Evolutionary conservation across 2,797 vertebrate genomes (phyloP), one percentile per base, ranked within the genome.

Genomic region (Adelosebastes latens): DNA sequence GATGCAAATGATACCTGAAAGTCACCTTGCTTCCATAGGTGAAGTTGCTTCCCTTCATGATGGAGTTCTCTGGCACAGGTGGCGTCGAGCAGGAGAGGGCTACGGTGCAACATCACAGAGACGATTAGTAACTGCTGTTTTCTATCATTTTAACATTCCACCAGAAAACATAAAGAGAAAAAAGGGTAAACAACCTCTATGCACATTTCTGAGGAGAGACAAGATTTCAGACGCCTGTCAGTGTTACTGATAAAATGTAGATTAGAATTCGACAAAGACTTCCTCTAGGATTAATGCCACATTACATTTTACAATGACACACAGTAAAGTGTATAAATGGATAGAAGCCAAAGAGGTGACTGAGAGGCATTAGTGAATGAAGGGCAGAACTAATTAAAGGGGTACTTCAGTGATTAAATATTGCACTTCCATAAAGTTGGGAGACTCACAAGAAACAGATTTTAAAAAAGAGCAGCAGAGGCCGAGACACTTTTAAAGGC

Each of bases 21-120:
- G 92, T 95, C 93, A 99, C 97, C 95, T 97, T 98, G 95, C 90
- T 98, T 91, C 93, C 96, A 87, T 96, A 99, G 62, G 97, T 99
- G 95, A 98, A 98, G 90, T 96, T 96, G 86, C 90, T 95, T 67
- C 97, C 98, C 4, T 91, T 94, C 94, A 97, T 92, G 83, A 90
- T 65, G 73, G 97, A 94, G 82, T 99, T 96, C 82, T 97, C 95
- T 77, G 97, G 97, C 86, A 96, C 72, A 73, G 86, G 73, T 64
- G 97, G 97, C 59, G 9, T 59, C 11, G 94, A 94, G 91, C 99
- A 99, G 94, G 97, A 97, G 80, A 98, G 79, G 64, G 97, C 99
- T 99, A 83, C 0, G 72, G 73, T 1, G 31, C 13, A 77, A 83
- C 65, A 81, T 39, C 39, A 76, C 58, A 5, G 10, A 53, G 9